phyloP scores from a whole-genome alignment of 2,797 vertebrate genomes.

The Crenichthys baileyi region DNA sequence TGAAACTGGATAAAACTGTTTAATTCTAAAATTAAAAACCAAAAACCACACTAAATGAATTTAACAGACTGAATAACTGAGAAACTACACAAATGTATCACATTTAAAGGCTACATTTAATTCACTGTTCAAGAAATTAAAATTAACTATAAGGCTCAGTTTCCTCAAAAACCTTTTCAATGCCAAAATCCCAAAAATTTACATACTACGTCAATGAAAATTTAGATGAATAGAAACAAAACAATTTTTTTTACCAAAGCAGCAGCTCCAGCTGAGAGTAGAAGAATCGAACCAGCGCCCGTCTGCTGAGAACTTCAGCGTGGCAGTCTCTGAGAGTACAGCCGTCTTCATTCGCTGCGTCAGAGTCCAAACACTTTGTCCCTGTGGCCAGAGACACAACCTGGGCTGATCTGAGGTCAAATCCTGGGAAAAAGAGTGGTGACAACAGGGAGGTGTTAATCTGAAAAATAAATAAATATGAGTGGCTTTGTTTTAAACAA shows the following conservation, averaged over 20 bases:
- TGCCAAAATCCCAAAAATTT: too few species aligned
- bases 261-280: conserved; percentile 90
- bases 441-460: background rate
- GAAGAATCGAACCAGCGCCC: conserved; percentile 89
- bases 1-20: background rate
- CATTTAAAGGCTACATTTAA: background rate
- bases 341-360: conserved; percentile 78
- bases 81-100: background rate
- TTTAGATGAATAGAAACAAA: background rate
- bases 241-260: conserved; percentile 78
- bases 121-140: too few species aligned
- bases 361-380: conserved; percentile 87
- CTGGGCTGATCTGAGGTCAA: conserved; percentile 86
- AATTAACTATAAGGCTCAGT: too few species aligned
- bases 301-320: conserved; percentile 86
- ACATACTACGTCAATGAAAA: background rate
- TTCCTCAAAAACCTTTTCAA: background rate
- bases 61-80: background rate
- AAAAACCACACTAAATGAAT: background rate
- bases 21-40: background rate
- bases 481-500: background rate
- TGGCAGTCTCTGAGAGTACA: conserved; percentile 86
- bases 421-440: conserved; percentile 70
- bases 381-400: conserved; percentile 90
- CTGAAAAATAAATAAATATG: background rate